These are phyloP conservation scores for Tenualosa thibaudeaui DNA, from an alignment of 2,797 vertebrate species.

Conservation along the genomic window DNA sequence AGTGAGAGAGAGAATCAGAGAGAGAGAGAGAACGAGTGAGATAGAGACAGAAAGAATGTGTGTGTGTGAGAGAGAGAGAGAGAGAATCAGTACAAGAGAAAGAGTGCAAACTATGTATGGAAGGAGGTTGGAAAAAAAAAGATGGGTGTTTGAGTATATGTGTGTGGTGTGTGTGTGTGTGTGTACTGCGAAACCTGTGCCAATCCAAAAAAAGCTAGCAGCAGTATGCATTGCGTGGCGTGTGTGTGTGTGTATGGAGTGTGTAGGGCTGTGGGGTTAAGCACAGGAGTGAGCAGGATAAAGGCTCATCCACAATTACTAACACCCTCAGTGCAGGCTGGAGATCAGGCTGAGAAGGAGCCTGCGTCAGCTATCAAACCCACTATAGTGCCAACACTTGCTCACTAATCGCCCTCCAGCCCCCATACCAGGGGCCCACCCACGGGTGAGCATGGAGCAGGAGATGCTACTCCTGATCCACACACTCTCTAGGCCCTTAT, in stretches of 20 bases:
- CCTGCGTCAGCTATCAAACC: background rate
- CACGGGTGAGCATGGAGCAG: background rate
- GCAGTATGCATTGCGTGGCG: background rate
- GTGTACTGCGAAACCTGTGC: background rate
- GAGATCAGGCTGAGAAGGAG: background rate
- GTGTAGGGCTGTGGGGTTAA: background rate
- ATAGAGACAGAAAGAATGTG: constrained; percentile 13
- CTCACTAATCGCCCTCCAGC: background rate
- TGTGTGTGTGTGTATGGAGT: background rate
- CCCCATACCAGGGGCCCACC: background rate
- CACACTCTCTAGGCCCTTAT: no score
- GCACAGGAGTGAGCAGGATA: background rate
- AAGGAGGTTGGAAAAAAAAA: constrained; percentile 28
- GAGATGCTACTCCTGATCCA: background rate
- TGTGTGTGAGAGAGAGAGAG: background rate
- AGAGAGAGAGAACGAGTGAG: constrained; percentile 30
- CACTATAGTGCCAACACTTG: background rate
- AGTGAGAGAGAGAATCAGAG: constrained; percentile 26
- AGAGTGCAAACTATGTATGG: constrained; percentile 37
- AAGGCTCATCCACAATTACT: background rate
- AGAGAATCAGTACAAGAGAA: background rate
- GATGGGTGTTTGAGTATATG: background rate
- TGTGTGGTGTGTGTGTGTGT: background rate
- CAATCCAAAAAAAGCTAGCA: background rate
- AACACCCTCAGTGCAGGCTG: background rate